Evolutionary conservation across 64 coral and sea anemone species (phyloP).

Genomic region (Acropora yongei): DNA sequence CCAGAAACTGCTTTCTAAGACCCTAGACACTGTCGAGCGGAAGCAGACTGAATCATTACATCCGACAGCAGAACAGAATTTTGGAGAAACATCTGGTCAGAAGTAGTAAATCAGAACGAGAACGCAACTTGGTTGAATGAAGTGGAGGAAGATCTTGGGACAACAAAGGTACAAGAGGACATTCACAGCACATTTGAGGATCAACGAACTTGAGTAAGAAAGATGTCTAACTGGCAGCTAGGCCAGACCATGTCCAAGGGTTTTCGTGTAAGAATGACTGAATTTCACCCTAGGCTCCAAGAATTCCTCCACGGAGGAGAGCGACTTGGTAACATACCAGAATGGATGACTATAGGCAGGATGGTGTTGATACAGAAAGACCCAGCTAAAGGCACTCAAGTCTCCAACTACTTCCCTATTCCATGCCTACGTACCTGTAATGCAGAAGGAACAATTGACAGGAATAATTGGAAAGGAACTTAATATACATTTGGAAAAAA

Average conservation of each 20-base stretch:
- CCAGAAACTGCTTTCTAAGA: no score
- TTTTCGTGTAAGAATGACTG: neutral
- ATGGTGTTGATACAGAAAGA: no score
- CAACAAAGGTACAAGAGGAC: neutral
- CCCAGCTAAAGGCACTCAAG: neutral
- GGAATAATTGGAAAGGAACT: neutral
- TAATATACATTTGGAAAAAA: neutral
- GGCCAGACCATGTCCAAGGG: neutral
- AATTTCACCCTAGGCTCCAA: neutral
- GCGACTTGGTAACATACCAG: neutral
- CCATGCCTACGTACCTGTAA: neutral
- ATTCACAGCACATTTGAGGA: neutral
- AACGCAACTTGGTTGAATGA: neutral
- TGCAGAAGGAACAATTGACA: neutral
- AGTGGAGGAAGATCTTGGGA: neutral
- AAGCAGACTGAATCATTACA: no score
- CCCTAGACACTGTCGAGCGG: no score
- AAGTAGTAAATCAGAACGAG: neutral
- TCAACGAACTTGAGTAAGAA: neutral
- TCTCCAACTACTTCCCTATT: neutral
- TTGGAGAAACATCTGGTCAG: neutral
- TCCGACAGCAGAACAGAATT: neutral
- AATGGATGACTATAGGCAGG: neutral
- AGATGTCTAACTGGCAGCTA: neutral
- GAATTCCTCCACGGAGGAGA: neutral